Conservation (phyloP, 2,113 vertebrate genomes). For the Rattus rattus region DNA sequence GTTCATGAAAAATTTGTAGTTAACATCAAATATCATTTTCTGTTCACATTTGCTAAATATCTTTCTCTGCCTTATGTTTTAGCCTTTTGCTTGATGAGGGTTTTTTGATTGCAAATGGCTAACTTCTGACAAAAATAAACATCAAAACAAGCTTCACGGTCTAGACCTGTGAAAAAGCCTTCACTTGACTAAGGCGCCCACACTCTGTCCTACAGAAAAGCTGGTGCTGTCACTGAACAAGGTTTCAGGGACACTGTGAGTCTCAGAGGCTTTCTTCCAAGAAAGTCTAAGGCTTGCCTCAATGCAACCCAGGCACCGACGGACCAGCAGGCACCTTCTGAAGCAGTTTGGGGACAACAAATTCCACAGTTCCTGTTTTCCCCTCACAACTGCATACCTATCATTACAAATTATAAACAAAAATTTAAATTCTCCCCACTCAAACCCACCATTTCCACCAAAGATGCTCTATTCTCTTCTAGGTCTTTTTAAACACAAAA, state of each 20-base stretch:
- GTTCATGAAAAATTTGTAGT: conserved; percentile 26
- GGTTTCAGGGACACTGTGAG: background rate
- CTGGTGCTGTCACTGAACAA: background rate
- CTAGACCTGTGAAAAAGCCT: background rate
- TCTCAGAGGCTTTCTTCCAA: background rate
- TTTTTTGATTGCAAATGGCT: conserved; percentile 33
- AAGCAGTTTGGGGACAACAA: background rate
- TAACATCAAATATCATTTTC: conserved; percentile 20
- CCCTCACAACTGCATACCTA: background rate
- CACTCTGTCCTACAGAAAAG: background rate
- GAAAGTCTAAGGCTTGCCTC: background rate
- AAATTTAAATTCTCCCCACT: background rate
- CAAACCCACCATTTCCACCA: background rate
- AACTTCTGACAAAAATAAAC: conserved; percentile 11
- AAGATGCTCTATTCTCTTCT: background rate
- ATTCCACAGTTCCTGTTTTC: background rate
- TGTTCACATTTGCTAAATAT: background rate
- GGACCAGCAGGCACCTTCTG: background rate
- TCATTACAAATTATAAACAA: background rate
- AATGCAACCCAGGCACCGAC: background rate
- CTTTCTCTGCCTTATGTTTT: conserved; percentile 1
- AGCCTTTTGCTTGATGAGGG: background rate
- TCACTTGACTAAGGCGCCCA: background rate
- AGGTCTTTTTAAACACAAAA: background rate
- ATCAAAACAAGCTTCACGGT: background rate